phyloP scores from a whole-genome alignment of 1,140 invertebrate genomes.

The Drosophila lacertosa region DNA sequence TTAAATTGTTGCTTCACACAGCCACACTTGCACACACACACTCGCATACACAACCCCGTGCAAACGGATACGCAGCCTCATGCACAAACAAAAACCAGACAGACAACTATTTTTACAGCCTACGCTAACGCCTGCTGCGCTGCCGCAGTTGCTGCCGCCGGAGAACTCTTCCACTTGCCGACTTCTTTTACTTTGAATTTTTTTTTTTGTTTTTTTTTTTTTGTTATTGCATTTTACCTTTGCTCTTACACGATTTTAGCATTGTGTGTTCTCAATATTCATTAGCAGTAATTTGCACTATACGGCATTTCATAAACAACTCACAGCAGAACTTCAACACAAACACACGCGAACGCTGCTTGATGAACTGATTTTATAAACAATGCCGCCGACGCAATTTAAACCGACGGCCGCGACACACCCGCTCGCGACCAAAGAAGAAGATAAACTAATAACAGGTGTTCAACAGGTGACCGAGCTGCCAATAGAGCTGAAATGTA shows the following conservation, averaged over 20 bases:
- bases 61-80: constrained; percentile 11
- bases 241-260: constrained; percentile 22
- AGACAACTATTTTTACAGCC: constrained; percentile 54
- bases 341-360: constrained; percentile 25
- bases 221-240: constrained; percentile 27
- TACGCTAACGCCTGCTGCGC: constrained; percentile 27
- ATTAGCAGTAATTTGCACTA: constrained; percentile 32
- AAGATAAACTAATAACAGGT: constrained; percentile 46
- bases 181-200: constrained; percentile 4
- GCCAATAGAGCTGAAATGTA: not conserved
- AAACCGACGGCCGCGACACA: constrained; percentile 42
- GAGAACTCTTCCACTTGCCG: constrained; percentile 40
- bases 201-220: not conserved
- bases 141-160: not conserved
- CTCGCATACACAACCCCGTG: constrained; percentile 6
- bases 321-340: constrained; percentile 12
- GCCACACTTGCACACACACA: constrained; percentile 28
- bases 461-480: constrained; percentile 41
- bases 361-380: constrained; percentile 37
- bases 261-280: constrained; percentile 31
- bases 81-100: constrained; percentile 44
- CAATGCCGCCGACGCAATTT: constrained; percentile 45
- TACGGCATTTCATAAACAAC: constrained; percentile 31
- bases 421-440: constrained; percentile 40
- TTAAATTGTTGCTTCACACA: constrained; percentile 71